Conservation (phyloP, 2,888 invertebrate genomes). For the Sabellastarte sp. region DNA sequence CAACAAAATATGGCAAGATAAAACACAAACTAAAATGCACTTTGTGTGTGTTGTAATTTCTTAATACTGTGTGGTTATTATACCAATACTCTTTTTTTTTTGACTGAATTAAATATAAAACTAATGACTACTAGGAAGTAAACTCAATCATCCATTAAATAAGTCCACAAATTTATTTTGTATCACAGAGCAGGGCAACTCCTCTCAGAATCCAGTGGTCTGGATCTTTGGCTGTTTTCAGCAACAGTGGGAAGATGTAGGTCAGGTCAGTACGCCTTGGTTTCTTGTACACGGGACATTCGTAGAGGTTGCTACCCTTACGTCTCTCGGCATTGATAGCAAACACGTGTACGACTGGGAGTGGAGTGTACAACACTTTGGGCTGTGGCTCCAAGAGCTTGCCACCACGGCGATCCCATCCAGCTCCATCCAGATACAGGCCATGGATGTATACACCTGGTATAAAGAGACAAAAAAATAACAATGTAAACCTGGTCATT, state of each 20-base stretch:
- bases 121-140: no score
- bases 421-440: slow-evolving; percentile 81
- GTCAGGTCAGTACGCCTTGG: slow-evolving; percentile 79
- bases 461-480: no score
- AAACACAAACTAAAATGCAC: no score
- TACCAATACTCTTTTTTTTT: no score
- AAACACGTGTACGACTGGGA: slow-evolving; percentile 81
- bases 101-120: no score
- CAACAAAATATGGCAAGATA: no score
- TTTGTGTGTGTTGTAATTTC: no score
- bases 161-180: no score
- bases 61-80: no score
- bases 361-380: slow-evolving; percentile 76
- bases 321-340: slow-evolving; percentile 66
- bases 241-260: slow-evolving; percentile 67
- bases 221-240: slow-evolving; percentile 72
- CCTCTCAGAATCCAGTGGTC: slow-evolving; percentile 93
- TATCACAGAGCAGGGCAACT: slow-evolving; percentile 94
- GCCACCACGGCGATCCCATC: slow-evolving; percentile 78
- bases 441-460: slow-evolving; percentile 78
- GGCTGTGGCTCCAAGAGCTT: slow-evolving; percentile 75
- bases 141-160: no score
- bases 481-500: no score
- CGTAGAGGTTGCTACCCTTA: slow-evolving; percentile 67
- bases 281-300: slow-evolving; percentile 89